Evolutionary conservation across 2,888 invertebrate genomes (phyloP).

Genomic region (Acrobasis suavella): DNA sequence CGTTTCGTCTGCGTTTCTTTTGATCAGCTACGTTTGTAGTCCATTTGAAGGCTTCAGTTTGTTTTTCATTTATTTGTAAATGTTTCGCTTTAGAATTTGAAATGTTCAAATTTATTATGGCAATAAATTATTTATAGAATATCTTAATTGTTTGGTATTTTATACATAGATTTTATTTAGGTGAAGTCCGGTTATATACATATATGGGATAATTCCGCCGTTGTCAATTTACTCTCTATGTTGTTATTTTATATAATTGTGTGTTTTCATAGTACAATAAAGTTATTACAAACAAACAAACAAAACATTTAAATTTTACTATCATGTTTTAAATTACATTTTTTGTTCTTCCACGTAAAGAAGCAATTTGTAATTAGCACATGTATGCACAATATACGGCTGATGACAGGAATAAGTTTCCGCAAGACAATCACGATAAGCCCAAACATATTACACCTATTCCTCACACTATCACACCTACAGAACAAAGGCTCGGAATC

Average conservation of each 20-base stretch:
- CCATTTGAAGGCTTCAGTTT: constrained; percentile 2
- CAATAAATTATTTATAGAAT: background rate
- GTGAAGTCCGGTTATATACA: too few species aligned
- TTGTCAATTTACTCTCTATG: too few species aligned
- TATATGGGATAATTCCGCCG: too few species aligned
- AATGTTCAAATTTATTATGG: background rate
- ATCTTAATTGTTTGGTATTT: too few species aligned
- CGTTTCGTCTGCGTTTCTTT: constrained; percentile 31
- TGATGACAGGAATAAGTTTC: background rate
- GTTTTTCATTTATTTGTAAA: constrained; percentile 1
- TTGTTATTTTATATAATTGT: too few species aligned
- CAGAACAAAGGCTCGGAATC: constrained; percentile 9
- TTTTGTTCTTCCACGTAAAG: background rate
- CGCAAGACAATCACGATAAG: background rate
- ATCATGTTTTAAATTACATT: background rate
- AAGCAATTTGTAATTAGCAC: too few species aligned
- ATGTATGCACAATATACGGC: too few species aligned
- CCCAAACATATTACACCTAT: background rate
- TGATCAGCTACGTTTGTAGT: constrained; percentile 15
- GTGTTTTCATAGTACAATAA: too few species aligned
- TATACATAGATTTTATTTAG: too few species aligned
- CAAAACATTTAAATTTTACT: too few species aligned
- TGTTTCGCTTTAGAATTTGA: background rate
- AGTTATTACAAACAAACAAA: too few species aligned
- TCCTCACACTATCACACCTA: background rate